These are phyloP conservation scores for Bufo gargarizans DNA, from an alignment of 2,113 vertebrate species.

Conservation along the genomic window DNA sequence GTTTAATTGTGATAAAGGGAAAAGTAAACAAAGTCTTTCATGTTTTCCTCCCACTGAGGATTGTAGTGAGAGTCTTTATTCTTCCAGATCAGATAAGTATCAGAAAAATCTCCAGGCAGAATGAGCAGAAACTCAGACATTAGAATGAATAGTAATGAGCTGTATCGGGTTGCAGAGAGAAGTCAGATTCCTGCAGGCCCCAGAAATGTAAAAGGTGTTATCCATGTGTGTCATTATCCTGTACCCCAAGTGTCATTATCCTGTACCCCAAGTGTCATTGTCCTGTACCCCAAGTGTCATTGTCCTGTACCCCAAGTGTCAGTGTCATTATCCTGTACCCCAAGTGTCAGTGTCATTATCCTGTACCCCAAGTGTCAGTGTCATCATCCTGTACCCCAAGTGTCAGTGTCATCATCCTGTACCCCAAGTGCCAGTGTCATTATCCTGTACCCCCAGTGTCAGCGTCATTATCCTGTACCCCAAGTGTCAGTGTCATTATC, in stretches of 20 bases:
- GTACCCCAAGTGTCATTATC: neutral
- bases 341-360: neutral
- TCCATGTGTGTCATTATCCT: neutral
- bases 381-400: neutral
- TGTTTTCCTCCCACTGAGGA: neutral
- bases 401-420: neutral
- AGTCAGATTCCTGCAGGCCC: neutral
- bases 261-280: neutral
- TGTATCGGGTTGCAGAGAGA: neutral
- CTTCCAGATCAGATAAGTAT: conserved; percentile 33
- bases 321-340: neutral
- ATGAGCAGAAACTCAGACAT: neutral
- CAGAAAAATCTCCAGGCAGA: conserved; percentile 19
- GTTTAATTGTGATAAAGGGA: neutral
- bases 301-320: neutral
- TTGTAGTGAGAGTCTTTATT: neutral
- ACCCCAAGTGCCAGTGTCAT: neutral
- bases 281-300: neutral
- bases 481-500: too few relatives aligned
- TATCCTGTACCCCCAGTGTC: too few relatives aligned
- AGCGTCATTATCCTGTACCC: too few relatives aligned
- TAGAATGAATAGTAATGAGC: conserved; percentile 16
- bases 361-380: neutral
- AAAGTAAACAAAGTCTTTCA: conserved; percentile 1
- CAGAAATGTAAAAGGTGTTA: neutral